A percentile compares a stretch with the other conserved stretches of the same genome.
phyloP scores from a whole-genome alignment of 2,797 vertebrate species.

The Rhynchotus rufescens region DNA sequence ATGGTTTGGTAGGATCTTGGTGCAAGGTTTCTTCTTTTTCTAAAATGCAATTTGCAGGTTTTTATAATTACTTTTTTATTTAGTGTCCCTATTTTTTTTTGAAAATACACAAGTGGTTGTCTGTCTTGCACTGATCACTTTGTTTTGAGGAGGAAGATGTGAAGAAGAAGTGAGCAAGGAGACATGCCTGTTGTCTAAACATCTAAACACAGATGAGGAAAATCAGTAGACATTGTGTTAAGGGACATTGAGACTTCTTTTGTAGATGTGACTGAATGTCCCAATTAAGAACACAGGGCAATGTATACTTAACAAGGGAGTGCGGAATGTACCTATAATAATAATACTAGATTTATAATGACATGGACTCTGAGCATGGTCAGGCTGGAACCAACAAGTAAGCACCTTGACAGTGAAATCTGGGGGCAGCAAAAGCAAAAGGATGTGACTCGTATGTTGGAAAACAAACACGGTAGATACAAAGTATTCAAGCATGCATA shows the following conservation, averaged over 20 bases:
- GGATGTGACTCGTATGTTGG: not conserved
- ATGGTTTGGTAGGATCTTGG: not conserved
- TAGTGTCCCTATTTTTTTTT: not conserved
- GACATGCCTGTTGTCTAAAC: not conserved
- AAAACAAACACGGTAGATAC: not conserved
- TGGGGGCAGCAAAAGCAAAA: not conserved
- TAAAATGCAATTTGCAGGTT: not conserved
- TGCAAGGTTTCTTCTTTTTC: not conserved
- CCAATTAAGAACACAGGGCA: not conserved
- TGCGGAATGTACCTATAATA: not conserved
- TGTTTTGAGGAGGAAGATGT: not conserved
- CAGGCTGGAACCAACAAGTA: constrained; percentile 28
- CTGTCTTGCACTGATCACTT: not conserved
- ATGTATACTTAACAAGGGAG: not conserved
- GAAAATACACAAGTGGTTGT: not conserved
- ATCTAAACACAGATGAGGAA: not conserved
- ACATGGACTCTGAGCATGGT: not conserved
- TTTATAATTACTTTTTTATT: not conserved
- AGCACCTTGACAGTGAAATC: not conserved
- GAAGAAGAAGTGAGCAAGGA: not conserved
- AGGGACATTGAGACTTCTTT: not conserved
- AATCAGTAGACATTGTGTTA: not conserved
- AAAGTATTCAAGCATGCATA: not conserved
- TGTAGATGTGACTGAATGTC: not conserved
- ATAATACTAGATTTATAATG: constrained; percentile 37